A percentile compares a stretch with the other conserved stretches of the same genome.
These are phyloP conservation scores for Nomada hirtipes DNA, from an alignment of 2,888 invertebrate species.

Conservation along the genomic window DNA sequence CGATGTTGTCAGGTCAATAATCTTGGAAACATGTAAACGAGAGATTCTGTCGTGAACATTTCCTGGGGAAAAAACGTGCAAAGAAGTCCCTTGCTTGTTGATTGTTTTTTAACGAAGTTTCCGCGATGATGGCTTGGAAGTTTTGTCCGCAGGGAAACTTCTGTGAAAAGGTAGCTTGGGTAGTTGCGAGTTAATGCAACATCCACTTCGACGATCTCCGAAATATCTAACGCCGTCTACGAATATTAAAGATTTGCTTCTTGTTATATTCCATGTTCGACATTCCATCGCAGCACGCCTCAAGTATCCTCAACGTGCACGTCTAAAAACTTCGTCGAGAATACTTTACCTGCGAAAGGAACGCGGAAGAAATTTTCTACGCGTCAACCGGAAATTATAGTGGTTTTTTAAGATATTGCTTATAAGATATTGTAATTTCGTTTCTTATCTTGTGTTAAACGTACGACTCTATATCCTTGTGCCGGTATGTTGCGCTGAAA, in stretches of 20 bases:
- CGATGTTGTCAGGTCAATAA: slow-evolving; percentile 37
- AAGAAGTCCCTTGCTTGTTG: not conserved
- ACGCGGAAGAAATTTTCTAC: not conserved
- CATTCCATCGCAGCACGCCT: too few species aligned
- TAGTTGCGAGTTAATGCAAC: not conserved
- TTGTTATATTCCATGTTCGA: too few species aligned
- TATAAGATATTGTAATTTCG: too few species aligned
- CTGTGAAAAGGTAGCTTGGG: not conserved
- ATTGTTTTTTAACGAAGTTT: not conserved
- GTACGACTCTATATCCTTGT: too few species aligned
- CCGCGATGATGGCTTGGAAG: not conserved
- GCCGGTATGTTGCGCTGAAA: too few species aligned
- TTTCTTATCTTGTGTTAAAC: too few species aligned
- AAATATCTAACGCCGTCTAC: too few species aligned
- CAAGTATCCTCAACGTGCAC: too few species aligned
- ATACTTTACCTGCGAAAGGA: not conserved
- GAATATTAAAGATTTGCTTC: too few species aligned
- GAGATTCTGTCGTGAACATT: not conserved
- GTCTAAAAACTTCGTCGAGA: too few species aligned
- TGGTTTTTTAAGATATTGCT: not conserved
- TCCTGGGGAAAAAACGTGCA: not conserved
- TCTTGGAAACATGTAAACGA: slow-evolving; percentile 18
- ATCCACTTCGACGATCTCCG: not conserved
- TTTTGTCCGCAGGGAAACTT: not conserved
- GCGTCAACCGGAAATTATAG: slow-evolving; percentile 5